A percentile compares a stretch with the other conserved stretches of the same genome.
Conservation (phyloP, 2,113 vertebrate genomes). For the Corvus moneduloides region DNA sequence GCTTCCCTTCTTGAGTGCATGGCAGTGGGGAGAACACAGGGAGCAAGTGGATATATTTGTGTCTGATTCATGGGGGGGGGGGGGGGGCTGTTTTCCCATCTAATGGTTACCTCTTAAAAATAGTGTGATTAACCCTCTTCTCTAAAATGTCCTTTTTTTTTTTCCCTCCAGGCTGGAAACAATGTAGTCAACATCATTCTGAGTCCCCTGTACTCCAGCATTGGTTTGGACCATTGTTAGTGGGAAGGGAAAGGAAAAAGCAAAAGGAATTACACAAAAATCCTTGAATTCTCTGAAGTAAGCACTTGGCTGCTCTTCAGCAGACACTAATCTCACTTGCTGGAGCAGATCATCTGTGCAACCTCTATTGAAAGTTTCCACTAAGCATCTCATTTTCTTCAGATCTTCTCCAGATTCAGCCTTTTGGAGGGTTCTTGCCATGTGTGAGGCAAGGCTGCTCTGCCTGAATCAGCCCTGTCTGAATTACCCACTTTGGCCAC, state of each 20-base stretch:
- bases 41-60: fast-evolving
- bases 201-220: not conserved
- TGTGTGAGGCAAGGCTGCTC: not conserved
- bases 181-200: not conserved
- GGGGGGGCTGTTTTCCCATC: fast-evolving
- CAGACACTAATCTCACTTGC: not conserved
- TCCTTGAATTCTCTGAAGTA: not conserved
- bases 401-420: not conserved
- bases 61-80: not conserved
- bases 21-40: not conserved
- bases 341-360: not conserved
- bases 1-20: not conserved
- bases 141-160: not conserved
- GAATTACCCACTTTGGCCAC: not conserved
- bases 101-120: not conserved
- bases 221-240: not conserved
- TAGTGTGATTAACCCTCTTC: not conserved
- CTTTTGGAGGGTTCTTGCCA: not conserved
- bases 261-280: not conserved
- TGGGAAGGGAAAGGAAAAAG: not conserved
- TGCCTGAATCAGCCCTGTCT: not conserved
- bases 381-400: not conserved
- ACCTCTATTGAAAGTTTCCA: not conserved
- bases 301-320: not conserved
- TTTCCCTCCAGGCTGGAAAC: not conserved